Base-by-base conservation (phyloP, 2,113 vertebrate species). In the Cervus canadensis region DNA sequence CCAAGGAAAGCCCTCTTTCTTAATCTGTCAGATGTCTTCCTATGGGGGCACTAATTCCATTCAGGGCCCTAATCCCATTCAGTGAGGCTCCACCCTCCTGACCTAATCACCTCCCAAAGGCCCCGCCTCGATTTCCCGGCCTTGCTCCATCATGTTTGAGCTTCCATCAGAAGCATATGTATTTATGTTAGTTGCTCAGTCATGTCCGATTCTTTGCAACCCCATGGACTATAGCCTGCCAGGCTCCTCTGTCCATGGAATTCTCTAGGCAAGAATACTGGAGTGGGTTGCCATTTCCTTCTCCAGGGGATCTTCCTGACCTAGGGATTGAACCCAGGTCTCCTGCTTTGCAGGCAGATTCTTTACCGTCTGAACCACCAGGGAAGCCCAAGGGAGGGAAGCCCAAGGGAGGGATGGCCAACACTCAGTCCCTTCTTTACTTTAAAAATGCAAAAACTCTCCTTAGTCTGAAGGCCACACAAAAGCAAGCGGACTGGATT, bases 91-190 rank as follows among this genome's bases (percentile, higher is more conserved):
- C 48, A 57, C 36, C 36, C 50, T 45, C 19, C 26, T 28, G 15
- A 62, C 10, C 56, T 52, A 59, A 45, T 30, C 36, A 30, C 40
- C 9, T 36, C 89, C 56, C 82, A 50, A 36, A 62, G 57, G 89
- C 14, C 2, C 21, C 0, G 1, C 33, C 33, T 52, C 56, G n/a
- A n/a, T 28, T 28, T 30, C 26, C 26, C 1, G 5, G 59, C 12
- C 56, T 2, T 13, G 59, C 59, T 60, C 59, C 2, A 28, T 62
- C 59, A 14, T 13, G 59, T 28, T 25, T 74, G 67, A 74, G 36
- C 36, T 74, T 74, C 67, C 36, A 40, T 40, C 36, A 74, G 64
- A 71, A 71, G n/a, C 17, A 19, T 19, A 10, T 67, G 33, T 36
- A 71, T 71, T n/a, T 71, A 67, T 67, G 33, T 71, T 71, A 71